Base-by-base conservation (phyloP, 2,113 vertebrate genomes). In the Mirza zaza region DNA sequence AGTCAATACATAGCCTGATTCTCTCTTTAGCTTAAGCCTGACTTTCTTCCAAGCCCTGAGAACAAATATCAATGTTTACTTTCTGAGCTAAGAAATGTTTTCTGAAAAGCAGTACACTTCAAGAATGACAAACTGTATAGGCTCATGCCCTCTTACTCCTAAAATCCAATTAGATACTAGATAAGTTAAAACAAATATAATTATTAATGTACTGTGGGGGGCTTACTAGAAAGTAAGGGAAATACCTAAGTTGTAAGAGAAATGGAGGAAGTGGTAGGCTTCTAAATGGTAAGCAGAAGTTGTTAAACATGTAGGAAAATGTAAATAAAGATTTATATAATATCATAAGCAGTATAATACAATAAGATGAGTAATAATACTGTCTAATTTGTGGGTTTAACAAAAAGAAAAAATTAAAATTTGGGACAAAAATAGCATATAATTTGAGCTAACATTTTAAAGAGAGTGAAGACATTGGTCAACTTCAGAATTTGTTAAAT, bases 81-180 rank as follows among this genome's bases (percentile, higher is more conserved):
- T 68, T 67, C 39, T 67, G 67, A 93, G 61, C 4, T 79, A 75
- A 94, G 55, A 85, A 57, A 67, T 17, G 21, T 52, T 67, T 97
- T 83, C 73, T 80, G 29, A 57, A 85, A 91, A 91, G 34, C 27
- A 65, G 13, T 84, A 96, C 25, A 96, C 25, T 73, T 95, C 34
- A 83, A 61, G 70, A 92, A 87, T 32, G 73, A n/a, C 25, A n/a
- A 87, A 77, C 8, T 48, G 25, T 18, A 73, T 6, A 42, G 67
- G 65, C 36, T 15, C 32, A 59, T 29, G 13, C 27, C 14, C 1
- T n/a, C 12, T 91, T 67, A 18, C 13, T 57, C 39, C 12, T 82
- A 91, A 86, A 71, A 45, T 48, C n/a, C 36, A 80, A 52, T 12
- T 39, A 67, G 48, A 86, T 6, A 39, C 3, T 42, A 45, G 15